phyloP scores from a whole-genome alignment of 2,888 invertebrate species.

The Melipona bicolor region DNA sequence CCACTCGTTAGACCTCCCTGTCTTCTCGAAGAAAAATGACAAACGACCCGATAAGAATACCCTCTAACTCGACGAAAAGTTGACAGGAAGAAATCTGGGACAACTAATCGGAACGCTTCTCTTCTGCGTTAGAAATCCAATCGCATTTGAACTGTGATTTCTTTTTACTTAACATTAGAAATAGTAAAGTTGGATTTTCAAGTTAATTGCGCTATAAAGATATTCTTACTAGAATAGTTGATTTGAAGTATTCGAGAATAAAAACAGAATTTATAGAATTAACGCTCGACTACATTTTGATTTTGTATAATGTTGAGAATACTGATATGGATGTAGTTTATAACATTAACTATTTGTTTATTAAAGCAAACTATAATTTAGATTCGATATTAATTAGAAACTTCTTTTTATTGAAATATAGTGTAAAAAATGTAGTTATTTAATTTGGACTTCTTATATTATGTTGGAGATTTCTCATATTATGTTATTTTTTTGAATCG shows the following conservation, averaged over 20 bases:
- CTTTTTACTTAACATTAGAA: background rate
- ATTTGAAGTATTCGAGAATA: background rate
- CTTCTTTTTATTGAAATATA: background rate
- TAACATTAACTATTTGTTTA: too few species aligned
- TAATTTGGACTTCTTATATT: background rate
- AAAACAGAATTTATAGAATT: too few species aligned
- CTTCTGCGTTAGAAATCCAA: background rate
- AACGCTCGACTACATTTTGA: background rate
- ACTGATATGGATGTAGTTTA: background rate
- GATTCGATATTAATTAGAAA: constrained; percentile 9
- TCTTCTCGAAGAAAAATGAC: constrained; percentile 40
- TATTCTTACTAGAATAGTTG: too few species aligned
- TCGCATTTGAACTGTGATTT: background rate
- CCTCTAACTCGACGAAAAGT: constrained; percentile 9
- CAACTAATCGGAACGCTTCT: background rate
- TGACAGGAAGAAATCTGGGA: background rate
- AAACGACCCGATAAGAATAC: constrained; percentile 46
- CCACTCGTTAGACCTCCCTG: constrained; percentile 29
- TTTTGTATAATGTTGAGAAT: background rate
- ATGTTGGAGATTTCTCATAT: too few species aligned
- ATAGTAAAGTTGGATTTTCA: background rate
- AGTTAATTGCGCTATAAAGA: background rate
- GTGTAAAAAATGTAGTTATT: background rate
- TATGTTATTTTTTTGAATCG: too few species aligned
- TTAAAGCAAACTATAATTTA: too few species aligned